Evolutionary conservation across 2,888 invertebrate species (phyloP).

Genomic region (Drosophila barbarae): DNA sequence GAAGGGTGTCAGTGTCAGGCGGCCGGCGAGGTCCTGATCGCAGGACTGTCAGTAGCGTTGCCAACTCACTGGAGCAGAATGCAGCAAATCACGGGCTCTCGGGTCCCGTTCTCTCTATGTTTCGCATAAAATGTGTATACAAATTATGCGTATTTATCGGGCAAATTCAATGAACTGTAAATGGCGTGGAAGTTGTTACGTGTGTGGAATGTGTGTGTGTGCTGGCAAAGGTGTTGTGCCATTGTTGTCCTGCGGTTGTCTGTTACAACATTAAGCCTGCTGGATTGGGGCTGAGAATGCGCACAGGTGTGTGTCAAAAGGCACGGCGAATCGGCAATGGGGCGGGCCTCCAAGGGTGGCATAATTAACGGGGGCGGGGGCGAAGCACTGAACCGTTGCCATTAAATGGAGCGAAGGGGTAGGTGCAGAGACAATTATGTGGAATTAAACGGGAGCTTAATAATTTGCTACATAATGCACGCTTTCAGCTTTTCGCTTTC

Average conservation of each 20-base stretch:
- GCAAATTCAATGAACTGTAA: slow-evolving; percentile 72
- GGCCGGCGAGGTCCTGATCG: slow-evolving; percentile 19
- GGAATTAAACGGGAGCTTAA: slow-evolving; percentile 9
- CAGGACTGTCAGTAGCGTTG: slow-evolving; percentile 39
- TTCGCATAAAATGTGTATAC: slow-evolving; percentile 64
- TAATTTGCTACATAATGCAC: slow-evolving; percentile 6
- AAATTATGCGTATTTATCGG: slow-evolving; percentile 73
- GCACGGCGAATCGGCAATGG: slow-evolving; percentile 43
- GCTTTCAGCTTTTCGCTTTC: not conserved
- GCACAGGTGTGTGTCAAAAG: slow-evolving; percentile 72
- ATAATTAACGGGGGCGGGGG: slow-evolving; percentile 13
- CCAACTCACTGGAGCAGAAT: slow-evolving; percentile 69
- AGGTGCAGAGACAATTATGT: slow-evolving; percentile 1
- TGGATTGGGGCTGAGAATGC: slow-evolving; percentile 56
- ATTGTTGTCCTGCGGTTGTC: slow-evolving; percentile 60
- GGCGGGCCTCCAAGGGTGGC: slow-evolving; percentile 3
- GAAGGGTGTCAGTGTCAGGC: slow-evolving; percentile 44
- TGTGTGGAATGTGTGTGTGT: slow-evolving; percentile 30
- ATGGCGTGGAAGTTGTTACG: slow-evolving; percentile 71
- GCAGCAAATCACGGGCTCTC: slow-evolving; percentile 61
- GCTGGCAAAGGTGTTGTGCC: slow-evolving; percentile 57
- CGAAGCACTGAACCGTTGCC: slow-evolving; percentile 13
- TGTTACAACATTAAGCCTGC: slow-evolving; percentile 66
- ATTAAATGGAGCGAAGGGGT: not conserved
- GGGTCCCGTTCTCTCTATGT: slow-evolving; percentile 17